These are phyloP conservation scores for Odontophorus gujanensis DNA, from an alignment of 2,113 vertebrate genomes.

Conservation along the genomic window DNA sequence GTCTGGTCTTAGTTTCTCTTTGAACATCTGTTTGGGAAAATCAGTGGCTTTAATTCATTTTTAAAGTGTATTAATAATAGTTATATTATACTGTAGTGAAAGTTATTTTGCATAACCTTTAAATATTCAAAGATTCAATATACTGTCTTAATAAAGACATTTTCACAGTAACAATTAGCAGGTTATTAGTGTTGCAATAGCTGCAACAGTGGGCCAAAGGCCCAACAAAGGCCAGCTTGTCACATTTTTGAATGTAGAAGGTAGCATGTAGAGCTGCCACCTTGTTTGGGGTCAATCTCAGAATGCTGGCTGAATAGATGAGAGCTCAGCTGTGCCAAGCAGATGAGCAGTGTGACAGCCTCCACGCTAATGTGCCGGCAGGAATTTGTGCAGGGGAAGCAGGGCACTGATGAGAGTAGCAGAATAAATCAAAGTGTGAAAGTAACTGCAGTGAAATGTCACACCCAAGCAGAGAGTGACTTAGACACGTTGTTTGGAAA, in stretches of 20 bases:
- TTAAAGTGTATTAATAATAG: constrained; percentile 3
- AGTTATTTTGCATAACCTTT: constrained; percentile 16
- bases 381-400: neutral
- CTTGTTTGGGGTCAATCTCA: neutral
- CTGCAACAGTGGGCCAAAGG: neutral
- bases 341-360: neutral
- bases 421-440: constrained; percentile 3
- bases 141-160: neutral
- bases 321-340: neutral
- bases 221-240: neutral
- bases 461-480: neutral
- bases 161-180: neutral
- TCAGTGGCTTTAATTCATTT: constrained; percentile 7
- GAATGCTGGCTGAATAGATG: neutral
- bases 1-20: neutral
- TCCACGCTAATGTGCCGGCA: neutral
- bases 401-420: neutral
- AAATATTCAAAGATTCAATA: neutral
- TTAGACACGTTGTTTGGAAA: neutral
- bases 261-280: neutral
- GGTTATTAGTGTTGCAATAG: neutral
- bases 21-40: neutral
- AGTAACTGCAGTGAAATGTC: constrained; percentile 10
- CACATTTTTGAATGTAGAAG: neutral
- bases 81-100: neutral